These are phyloP conservation scores for Papilio helenus DNA, from an alignment of 1,140 invertebrate genomes.

Conservation along the genomic window DNA sequence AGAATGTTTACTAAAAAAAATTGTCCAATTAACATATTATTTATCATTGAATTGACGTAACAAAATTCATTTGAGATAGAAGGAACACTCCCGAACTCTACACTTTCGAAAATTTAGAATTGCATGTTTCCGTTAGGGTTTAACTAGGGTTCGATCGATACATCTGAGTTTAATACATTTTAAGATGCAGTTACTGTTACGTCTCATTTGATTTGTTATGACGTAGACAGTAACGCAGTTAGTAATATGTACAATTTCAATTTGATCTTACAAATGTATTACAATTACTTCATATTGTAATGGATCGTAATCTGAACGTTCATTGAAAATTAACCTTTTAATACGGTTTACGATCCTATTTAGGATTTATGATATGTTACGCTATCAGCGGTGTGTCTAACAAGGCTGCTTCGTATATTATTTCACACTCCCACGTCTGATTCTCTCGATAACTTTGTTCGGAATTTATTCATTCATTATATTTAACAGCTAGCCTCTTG, in stretches of 20 bases:
- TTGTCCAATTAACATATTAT: not conserved
- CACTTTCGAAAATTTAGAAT: not conserved
- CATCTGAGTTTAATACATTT: not conserved
- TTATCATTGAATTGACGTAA: not conserved
- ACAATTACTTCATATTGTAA: not conserved
- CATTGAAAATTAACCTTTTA: slow-evolving; percentile 14
- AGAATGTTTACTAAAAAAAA: not conserved
- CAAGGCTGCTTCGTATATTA: slow-evolving; percentile 23
- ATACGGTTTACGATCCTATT: not conserved
- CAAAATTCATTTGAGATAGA: not conserved
- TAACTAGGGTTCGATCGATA: not conserved
- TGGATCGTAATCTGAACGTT: not conserved
- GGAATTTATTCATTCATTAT: slow-evolving; percentile 29
- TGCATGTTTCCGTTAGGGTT: not conserved
- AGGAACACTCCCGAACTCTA: too few species aligned
- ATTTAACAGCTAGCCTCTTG: slow-evolving; percentile 17
- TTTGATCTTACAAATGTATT: not conserved
- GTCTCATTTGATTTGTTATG: not conserved
- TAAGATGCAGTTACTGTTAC: not conserved
- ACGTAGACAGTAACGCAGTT: not conserved
- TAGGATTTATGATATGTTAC: slow-evolving; percentile 24
- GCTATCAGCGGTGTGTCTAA: slow-evolving; percentile 6
- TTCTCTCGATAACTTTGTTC: slow-evolving; percentile 26
- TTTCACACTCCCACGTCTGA: slow-evolving; percentile 26
- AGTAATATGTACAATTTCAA: not conserved